Evolutionary conservation across 2,888 invertebrate species (phyloP), one percentile per base, ranked within the genome.

Genomic region (Galerucella nymphaeae): DNA sequence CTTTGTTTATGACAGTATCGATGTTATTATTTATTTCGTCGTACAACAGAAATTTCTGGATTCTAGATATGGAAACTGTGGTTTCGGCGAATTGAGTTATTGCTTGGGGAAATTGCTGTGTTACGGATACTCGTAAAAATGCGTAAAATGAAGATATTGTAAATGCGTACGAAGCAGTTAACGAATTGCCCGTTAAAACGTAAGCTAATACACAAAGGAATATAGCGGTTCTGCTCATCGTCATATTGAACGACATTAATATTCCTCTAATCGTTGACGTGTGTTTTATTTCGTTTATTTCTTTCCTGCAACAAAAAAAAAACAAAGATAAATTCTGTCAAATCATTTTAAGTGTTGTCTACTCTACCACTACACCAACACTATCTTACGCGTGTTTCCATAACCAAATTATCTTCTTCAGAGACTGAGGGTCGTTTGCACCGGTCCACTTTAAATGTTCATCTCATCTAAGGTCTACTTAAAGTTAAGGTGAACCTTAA

Each of bases 141-240:
- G 93, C 93, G 82, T 91, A 94, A 85, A 93, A 94, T 78, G 93
- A 93, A 11, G 93, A 92, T 79, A 93, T 88, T 0, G 93, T 91
- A 84, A 93, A 94, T 0, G 93, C 92, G 82, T 91, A 90, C 70
- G 91, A 91, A 0, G 91, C 89, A 16, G 87, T 86, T 75, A 89
- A 80, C 14, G 77, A 77, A 69, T 88, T 83, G 30, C 93, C 93
- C 75, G 91, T 87, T 1, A 95, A 86, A 9, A 93, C 92, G 82
- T 93, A 95, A 0, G 93, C 90, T 42, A 95, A 87, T 65, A 97
- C 89, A 2, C 95, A 95, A 66, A 94, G 90, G 83, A 93, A 95
- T n/a, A 96, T 88, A 0, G 96, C 93, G 50, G 94, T 90, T 77
- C 96, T 91, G 81, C 95, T 93, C 0, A 96, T 93, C 83, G 95